Evolutionary conservation across 2,797 vertebrate species (phyloP), one percentile per base, ranked within the genome.

Genomic region (Mionectes olivaceus): DNA sequence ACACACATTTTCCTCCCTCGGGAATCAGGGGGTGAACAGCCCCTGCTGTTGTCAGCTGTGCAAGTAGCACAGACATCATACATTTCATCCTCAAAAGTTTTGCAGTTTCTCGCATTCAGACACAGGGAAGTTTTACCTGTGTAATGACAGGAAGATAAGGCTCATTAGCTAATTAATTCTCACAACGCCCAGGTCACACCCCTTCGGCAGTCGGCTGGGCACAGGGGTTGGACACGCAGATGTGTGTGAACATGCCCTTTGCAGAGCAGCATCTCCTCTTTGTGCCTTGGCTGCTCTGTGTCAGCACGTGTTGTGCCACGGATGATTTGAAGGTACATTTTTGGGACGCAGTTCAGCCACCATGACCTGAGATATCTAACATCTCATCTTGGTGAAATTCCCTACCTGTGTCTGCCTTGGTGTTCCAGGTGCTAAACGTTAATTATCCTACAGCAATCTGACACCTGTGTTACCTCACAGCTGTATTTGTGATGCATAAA

Each of bases 161-260:
- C 76, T 94, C 76, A 79, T 97, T 94, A 95, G 69, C 76, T 90
- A 86, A 91, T 95, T 92, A 56, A 71, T 83, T 65, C 73, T 46
- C 39, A 1, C n/a, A 73, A 69, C 35, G 35, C 55, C 43, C 59
- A 19, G 65, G n/a, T 93, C 79, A n/a, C 91, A 93, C 79, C 91
- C 87, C 30, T 86, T 81, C 76, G 2, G 2, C 11, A 75, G 89
- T 67, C n/a, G 2, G 33, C 16, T 63, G 83, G 82, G 82, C 79
- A 47, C 89, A 88, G 84, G 67, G 79, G 79, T 67, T 83, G 89
- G 56, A 11, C 63, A 21, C 0, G 1, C 0, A 0, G 75, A 56
- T 59, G 22, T 79, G 93, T 73, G 60, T 80, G 63, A 76, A 86
- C 89, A 35, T 25, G 92, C 76, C 87, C 39, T 55, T 47, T 16